Evolutionary conservation across 2,888 invertebrate species (phyloP).

Genomic region (Erebia palarica): DNA sequence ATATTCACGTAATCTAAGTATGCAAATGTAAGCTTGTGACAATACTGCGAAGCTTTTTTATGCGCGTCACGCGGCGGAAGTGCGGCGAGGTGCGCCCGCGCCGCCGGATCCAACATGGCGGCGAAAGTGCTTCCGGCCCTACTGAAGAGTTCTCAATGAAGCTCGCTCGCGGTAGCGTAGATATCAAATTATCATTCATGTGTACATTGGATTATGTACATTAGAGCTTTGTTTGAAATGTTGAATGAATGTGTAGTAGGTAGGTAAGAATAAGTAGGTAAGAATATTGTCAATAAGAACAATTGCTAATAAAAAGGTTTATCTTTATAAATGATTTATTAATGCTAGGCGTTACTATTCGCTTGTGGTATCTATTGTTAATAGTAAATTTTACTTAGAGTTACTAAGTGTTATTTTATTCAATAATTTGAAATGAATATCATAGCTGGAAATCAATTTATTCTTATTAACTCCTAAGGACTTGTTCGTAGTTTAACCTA

Average conservation of each 20-base stretch:
- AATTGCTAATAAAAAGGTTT: too few species aligned
- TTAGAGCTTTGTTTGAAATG: conserved; percentile 10
- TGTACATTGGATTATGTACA: not conserved
- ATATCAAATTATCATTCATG: conserved; percentile 37
- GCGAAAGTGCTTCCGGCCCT: conserved; percentile 80
- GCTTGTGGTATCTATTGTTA: too few species aligned
- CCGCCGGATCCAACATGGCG: conserved; percentile 81
- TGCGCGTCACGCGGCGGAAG: conserved; percentile 79
- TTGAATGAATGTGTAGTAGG: not conserved
- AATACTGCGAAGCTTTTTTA: conserved; percentile 72
- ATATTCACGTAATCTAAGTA: conserved; percentile 71
- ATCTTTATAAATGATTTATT: too few species aligned
- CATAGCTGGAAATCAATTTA: too few species aligned
- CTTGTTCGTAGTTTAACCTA: too few species aligned
- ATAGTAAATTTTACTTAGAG: too few species aligned
- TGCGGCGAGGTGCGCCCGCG: conserved; percentile 73
- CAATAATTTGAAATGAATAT: too few species aligned
- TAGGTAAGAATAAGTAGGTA: too few species aligned
- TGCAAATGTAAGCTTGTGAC: conserved; percentile 74
- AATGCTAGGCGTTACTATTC: too few species aligned
- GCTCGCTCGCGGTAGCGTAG: conserved; percentile 49
- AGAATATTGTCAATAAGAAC: too few species aligned
- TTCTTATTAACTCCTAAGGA: too few species aligned
- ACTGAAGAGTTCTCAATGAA: conserved; percentile 75
- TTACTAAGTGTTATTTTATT: too few species aligned